Base-by-base conservation (phyloP, 1,140 invertebrate genomes). In the Hypsibius dujardini region DNA sequence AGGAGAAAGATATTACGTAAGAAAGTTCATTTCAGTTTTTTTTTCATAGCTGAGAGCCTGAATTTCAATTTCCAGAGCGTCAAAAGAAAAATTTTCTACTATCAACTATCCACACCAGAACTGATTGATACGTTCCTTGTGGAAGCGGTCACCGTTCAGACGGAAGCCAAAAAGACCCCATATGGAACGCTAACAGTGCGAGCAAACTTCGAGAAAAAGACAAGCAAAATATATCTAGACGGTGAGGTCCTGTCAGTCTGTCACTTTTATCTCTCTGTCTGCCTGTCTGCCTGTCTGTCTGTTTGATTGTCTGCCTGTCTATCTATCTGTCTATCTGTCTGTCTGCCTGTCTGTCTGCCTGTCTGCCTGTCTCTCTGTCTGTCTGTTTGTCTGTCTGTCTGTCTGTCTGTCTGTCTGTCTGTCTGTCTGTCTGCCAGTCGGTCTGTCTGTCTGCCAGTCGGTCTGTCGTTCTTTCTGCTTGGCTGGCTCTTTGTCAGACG, bases 31-130 rank as follows among this genome's bases (percentile, higher is more conserved):
- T 7, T 56, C 50, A 56, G 50, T n/a, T 56, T 12, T 56, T 7
- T 56, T 56, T 7, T 56, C 7, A n/a, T 56, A 28, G 28, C 28
- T 28, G 28, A 28, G 28, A 28, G 28, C 28, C 28, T 28, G 28
- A 0, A 0, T 28, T 28, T 28, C 28, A 7, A 56, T 67, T 67
- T 42, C 3, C 62, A 67, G 62, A 67, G 62, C 42, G 62, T 67
- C 42, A 67, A 67, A 42, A 67, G 62, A 42, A 67, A 67, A 67
- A 45, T 67, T 12, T 67, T 67, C 42, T 67, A 42, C 45, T 67
- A 67, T 67, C 62, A 67, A 42, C 62, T 67, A 42, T 15, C 12
- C 3, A 12, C 62, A 15, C 62, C 12, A 67, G 62, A 67, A 42
- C 42, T 67, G 62, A 67, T 67, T 7, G 62, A 67, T 45, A 15